These are phyloP conservation scores for Cheirogaleus medius DNA, from an alignment of 2,113 vertebrate species.

Conservation along the genomic window DNA sequence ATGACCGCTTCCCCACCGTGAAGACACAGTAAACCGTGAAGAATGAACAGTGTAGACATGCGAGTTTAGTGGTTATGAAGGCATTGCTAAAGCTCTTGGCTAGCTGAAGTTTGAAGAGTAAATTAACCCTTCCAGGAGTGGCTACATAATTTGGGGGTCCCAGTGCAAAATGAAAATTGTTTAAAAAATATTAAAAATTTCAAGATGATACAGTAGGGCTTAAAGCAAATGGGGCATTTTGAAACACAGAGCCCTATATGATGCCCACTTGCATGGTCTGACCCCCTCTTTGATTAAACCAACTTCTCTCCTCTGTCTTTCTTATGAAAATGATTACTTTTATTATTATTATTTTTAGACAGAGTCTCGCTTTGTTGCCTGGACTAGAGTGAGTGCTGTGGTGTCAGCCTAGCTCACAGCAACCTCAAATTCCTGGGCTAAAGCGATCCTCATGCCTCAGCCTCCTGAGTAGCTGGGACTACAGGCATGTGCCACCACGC, in stretches of 20 bases:
- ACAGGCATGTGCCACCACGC: no score
- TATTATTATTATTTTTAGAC: neutral
- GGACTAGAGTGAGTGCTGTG: no score
- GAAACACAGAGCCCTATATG: neutral
- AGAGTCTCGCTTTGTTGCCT: no score
- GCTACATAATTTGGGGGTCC: neutral
- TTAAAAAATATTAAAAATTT: neutral
- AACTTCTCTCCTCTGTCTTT: neutral
- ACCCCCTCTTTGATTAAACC: neutral
- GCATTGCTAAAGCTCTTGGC: neutral
- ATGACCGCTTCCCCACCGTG: accelerated
- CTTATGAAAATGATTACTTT: neutral
- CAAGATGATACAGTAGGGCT: neutral
- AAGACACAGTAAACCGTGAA: neutral
- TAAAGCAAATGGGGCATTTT: neutral
- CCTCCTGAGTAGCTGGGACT: no score
- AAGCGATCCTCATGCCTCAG: no score
- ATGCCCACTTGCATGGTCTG: neutral
- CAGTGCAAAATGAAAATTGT: neutral
- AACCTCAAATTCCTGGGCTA: no score
- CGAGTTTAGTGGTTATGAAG: neutral
- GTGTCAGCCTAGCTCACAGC: no score
- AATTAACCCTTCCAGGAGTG: neutral
- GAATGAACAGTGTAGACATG: neutral
- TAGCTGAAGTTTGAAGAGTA: neutral